These are phyloP conservation scores for Lepidonotus clava DNA, from an alignment of 2,888 invertebrate species.

Conservation along the genomic window DNA sequence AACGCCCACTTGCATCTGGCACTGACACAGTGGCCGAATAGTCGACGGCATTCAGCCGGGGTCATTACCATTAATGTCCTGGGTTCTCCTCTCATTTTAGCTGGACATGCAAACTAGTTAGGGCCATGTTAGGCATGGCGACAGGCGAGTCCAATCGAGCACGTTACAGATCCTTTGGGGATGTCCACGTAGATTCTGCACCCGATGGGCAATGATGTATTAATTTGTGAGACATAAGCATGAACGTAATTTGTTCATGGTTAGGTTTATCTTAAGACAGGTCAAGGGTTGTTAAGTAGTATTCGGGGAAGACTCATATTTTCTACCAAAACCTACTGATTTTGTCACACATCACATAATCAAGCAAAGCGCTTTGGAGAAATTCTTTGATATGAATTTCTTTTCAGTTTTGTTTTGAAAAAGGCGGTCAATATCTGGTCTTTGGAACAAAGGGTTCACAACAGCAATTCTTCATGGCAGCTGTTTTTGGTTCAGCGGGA, in stretches of 20 bases:
- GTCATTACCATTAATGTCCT: conserved; percentile 11
- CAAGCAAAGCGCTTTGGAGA: too few relatives aligned
- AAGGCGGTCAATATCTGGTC: not conserved
- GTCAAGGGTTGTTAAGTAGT: too few relatives aligned
- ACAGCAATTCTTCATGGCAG: not conserved
- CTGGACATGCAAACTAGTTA: not conserved
- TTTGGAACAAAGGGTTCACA: conserved; percentile 13
- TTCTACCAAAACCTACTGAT: too few relatives aligned
- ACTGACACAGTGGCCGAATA: conserved; percentile 35
- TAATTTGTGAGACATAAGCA: not conserved
- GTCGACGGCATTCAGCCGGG: conserved; percentile 1
- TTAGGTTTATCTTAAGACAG: too few relatives aligned
- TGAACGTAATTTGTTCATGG: too few relatives aligned
- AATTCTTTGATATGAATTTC: too few relatives aligned
- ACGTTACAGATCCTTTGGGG: not conserved
- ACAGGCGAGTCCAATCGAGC: not conserved
- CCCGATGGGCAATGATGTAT: not conserved
- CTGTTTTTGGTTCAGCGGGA: not conserved
- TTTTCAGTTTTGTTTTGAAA: too few relatives aligned
- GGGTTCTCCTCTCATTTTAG: not conserved
- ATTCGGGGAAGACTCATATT: too few relatives aligned
- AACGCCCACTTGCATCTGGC: conserved; percentile 15
- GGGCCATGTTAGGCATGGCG: not conserved
- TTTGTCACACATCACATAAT: too few relatives aligned
- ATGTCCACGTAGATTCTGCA: not conserved